Percentiles rank a stretch among this genome's conserved stretches.
Conservation (phyloP, 2,113 vertebrate species). For the Erythrocercus mccallii region DNA sequence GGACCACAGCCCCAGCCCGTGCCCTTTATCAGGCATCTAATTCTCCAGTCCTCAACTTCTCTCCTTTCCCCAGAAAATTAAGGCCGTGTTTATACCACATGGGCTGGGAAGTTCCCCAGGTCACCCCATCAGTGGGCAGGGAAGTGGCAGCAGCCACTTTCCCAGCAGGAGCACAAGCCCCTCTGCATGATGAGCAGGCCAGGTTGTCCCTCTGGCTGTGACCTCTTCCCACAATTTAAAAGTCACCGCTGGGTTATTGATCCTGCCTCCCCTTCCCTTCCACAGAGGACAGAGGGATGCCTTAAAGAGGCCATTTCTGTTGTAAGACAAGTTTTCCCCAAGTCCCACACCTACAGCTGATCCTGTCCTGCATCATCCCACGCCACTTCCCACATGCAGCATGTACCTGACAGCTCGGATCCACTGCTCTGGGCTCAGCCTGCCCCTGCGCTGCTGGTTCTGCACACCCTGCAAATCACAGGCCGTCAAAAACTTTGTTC, state of each 20-base stretch:
- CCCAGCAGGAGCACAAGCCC: not conserved
- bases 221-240: not conserved
- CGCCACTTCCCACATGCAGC: rapidly evolving
- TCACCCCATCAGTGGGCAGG: not conserved
- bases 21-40: slow-evolving; percentile 49
- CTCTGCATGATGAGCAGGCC: not conserved
- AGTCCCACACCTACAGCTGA: not conserved
- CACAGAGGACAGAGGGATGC: not conserved
- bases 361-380: not conserved
- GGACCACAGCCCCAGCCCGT: slow-evolving; percentile 2
- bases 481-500: not conserved
- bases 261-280: not conserved
- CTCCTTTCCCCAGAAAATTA: not conserved
- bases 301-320: not conserved
- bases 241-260: not conserved
- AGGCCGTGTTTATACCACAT: not conserved
- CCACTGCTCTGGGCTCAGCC: rapidly evolving
- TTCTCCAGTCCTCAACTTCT: slow-evolving; percentile 36
- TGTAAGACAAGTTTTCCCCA: not conserved
- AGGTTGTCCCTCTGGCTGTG: not conserved
- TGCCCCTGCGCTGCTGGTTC: not conserved
- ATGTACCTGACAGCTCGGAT: rapidly evolving
- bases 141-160: not conserved
- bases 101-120: not conserved
- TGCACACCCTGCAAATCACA: not conserved